Evolutionary conservation across 1,140 invertebrate genomes (phyloP), one percentile per base, ranked within the genome.

Genomic region (Zaprionus capensis): DNA sequence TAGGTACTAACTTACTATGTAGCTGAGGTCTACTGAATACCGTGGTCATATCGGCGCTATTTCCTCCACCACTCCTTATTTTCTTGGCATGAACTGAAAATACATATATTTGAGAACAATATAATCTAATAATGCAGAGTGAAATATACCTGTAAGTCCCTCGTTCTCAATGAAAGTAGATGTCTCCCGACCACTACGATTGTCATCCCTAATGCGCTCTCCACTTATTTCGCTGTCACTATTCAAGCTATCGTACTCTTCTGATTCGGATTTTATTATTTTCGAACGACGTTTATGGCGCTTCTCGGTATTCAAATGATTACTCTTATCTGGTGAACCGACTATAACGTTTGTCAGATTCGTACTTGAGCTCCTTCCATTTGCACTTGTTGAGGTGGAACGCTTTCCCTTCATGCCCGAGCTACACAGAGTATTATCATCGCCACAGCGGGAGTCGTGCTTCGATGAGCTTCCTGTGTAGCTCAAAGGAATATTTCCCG

Each of bases 1-100:
- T 56, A 79, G 94, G 94, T 94, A 94, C 94, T 94, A 94, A 94
- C 94, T 94, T 94, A 94, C 94, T 94, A 94, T 94, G 94, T 93
- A 94, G 94, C 93, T 94, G 93, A 92, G 94, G 93, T 93, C 94
- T 94, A 78, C 93, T 84, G 65, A 91, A 91, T 62, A 91, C 76
- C 55, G 86, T 81, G 51, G 85, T 78, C 53, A 81, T 81, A 46
- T 91, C 86, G 53, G 84, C 85, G 41, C 75, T 72, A 65, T 58
- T 75, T 26, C 80, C 76, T n/a, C 62, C 69, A 53, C 72, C 69
- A 41, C 72, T 78, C 15, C 51, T 44, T 5, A 72, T 64, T 71
- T 84, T 90, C 26, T 81, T 79, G 6, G 72, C 76, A 64, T 83
- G 82, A 4, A 49, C 82, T 90, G 57, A 22, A 76, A 76, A 46